A percentile compares a stretch with the other conserved stretches of the same genome.
Evolutionary conservation across 2,888 invertebrate genomes (phyloP).

Genomic region (Xanthostigma xanthostigma): DNA sequence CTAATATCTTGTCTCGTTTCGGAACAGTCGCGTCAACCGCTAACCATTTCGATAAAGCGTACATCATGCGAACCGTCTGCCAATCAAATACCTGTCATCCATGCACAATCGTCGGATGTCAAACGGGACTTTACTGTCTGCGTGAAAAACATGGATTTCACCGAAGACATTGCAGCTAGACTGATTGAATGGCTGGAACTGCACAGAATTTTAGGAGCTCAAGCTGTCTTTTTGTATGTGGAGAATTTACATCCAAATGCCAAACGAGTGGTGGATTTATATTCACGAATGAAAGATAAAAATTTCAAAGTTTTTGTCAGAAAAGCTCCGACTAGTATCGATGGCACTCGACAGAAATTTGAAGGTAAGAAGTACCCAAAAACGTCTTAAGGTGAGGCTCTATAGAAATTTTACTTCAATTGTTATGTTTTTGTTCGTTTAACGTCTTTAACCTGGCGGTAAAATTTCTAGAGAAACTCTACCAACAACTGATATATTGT

Average conservation of each 20-base stretch:
- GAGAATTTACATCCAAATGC: slow-evolving; percentile 40
- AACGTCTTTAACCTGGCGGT: no score
- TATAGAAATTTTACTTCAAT: no score
- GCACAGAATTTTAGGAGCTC: slow-evolving; percentile 49
- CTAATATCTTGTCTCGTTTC: slow-evolving; percentile 47
- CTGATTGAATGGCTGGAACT: slow-evolving; percentile 59
- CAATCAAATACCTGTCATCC: slow-evolving; percentile 28
- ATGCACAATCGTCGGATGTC: slow-evolving; percentile 14
- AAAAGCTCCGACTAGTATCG: slow-evolving; percentile 37
- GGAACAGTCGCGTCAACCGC: slow-evolving; percentile 26
- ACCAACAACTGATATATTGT: no score
- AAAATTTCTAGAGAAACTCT: no score
- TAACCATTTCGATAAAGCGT: slow-evolving; percentile 33
- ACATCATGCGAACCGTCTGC: slow-evolving; percentile 34
- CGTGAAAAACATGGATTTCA: slow-evolving; percentile 55
- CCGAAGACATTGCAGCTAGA: slow-evolving; percentile 41
- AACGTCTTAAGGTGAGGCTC: no score
- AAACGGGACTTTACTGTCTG: slow-evolving; percentile 45
- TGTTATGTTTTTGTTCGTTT: no score
- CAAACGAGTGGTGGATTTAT: slow-evolving; percentile 37
- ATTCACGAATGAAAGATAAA: slow-evolving; percentile 24
- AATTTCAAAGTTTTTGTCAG: slow-evolving; percentile 28
- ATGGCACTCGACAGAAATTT: slow-evolving; percentile 16
- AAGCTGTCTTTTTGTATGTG: slow-evolving; percentile 48
- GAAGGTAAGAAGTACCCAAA: no score